These are phyloP conservation scores for Ylistrum balloti DNA, from an alignment of 1,140 invertebrate genomes.

Conservation along the genomic window DNA sequence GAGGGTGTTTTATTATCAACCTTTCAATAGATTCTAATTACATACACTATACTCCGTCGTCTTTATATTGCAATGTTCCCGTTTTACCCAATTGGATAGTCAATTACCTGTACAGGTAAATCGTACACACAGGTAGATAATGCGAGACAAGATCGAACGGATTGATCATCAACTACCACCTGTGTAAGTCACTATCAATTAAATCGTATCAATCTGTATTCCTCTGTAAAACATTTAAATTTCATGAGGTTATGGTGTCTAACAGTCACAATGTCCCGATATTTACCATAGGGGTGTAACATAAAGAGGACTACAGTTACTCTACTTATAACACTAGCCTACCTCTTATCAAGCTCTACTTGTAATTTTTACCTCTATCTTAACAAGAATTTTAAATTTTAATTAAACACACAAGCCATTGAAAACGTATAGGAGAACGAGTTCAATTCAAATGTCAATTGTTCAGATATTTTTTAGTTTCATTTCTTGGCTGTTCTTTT, in stretches of 20 bases:
- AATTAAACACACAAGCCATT: not conserved
- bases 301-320: not conserved
- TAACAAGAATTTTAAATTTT: slow-evolving; percentile 3
- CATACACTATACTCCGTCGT: not conserved
- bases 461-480: too few relatives aligned
- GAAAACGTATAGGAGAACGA: not conserved
- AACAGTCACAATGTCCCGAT: not conserved
- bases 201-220: not conserved
- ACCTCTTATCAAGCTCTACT: too few relatives aligned
- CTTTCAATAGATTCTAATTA: not conserved
- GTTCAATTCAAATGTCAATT: not conserved
- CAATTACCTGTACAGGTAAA: slow-evolving; percentile 19
- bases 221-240: not conserved
- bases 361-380: too few relatives aligned
- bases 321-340: not conserved
- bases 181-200: slow-evolving; percentile 28
- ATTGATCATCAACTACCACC: not conserved
- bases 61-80: not conserved
- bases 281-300: slow-evolving; percentile 33
- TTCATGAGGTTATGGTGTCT: not conserved
- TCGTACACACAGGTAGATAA: not conserved
- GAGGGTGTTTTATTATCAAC: slow-evolving; percentile 30
- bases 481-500: too few relatives aligned
- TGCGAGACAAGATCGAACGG: slow-evolving; percentile 17
- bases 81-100: not conserved